phyloP scores from a whole-genome alignment of 2,113 vertebrate genomes.

The Baryphthengus martii region DNA sequence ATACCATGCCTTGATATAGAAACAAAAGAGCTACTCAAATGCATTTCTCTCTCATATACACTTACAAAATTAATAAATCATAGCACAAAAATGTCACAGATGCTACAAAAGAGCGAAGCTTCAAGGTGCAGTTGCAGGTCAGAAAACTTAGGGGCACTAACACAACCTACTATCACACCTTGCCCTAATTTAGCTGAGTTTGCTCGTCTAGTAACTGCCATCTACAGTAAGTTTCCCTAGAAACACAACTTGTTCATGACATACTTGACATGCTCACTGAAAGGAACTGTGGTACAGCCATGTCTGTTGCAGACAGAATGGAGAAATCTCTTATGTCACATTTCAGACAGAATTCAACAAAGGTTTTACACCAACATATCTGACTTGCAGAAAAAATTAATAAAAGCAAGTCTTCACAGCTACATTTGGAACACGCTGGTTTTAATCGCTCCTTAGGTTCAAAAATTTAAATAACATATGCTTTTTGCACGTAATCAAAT shows the following conservation, averaged over 20 bases:
- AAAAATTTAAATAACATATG: background rate
- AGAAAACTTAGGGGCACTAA: background rate
- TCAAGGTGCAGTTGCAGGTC: background rate
- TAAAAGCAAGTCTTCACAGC: background rate
- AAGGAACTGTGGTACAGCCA: background rate
- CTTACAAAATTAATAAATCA: background rate
- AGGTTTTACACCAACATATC: background rate
- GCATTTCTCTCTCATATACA: background rate
- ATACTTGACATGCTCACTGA: background rate
- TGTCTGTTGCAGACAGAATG: background rate
- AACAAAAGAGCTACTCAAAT: background rate
- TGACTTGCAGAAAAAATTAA: background rate
- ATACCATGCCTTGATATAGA: background rate
- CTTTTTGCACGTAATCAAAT: background rate
- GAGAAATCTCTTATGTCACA: background rate
- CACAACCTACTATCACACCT: background rate
- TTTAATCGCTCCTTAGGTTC: background rate
- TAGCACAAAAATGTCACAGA: background rate
- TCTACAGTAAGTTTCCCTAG: background rate
- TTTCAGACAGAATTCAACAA: background rate
- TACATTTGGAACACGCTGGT: background rate
- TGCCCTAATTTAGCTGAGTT: background rate
- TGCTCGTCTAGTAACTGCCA: background rate
- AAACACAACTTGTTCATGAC: background rate
- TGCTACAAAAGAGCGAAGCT: background rate